These are phyloP conservation scores for Onchidella celtica DNA, from an alignment of 2,888 invertebrate species.

Conservation along the genomic window DNA sequence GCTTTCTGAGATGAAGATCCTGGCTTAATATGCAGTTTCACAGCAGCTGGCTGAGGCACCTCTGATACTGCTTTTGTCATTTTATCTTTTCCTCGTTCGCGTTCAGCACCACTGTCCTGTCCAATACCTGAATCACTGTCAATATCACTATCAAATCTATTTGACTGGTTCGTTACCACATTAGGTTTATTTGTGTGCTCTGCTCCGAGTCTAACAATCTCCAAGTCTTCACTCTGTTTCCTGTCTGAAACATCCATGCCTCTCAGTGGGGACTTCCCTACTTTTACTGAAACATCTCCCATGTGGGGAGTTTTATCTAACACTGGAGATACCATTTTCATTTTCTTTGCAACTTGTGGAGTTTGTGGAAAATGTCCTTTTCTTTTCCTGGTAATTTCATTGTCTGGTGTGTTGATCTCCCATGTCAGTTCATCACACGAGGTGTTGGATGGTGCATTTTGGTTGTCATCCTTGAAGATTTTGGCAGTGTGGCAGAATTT, in stretches of 20 bases:
- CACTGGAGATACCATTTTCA: neutral
- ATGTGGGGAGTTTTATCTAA: neutral
- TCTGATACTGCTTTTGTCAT: too few species aligned
- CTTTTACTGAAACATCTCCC: neutral
- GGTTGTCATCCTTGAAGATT: conserved; percentile 60
- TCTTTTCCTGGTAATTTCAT: conserved; percentile 51
- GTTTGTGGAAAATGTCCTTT: conserved; percentile 37
- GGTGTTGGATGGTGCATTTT: neutral
- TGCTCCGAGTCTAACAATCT: conserved; percentile 39
- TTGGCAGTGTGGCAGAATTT: conserved; percentile 71
- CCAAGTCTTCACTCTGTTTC: conserved; percentile 16
- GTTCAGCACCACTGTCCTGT: too few species aligned
- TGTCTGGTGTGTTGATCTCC: conserved; percentile 57
- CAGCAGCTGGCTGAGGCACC: too few species aligned
- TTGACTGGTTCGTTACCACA: neutral
- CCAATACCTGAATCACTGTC: conserved; percentile 39
- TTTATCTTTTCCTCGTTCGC: too few species aligned
- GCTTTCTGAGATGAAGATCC: too few species aligned
- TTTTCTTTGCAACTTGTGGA: conserved; percentile 8
- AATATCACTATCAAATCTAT: conserved; percentile 46
- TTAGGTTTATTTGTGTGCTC: neutral
- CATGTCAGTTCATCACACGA: conserved; percentile 60
- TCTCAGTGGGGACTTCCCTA: neutral
- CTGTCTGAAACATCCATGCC: neutral
- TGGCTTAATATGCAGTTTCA: too few species aligned